These are phyloP conservation scores for Mormyrus hasselquistii DNA, from an alignment of 2,797 vertebrate genomes.

Conservation along the genomic window DNA sequence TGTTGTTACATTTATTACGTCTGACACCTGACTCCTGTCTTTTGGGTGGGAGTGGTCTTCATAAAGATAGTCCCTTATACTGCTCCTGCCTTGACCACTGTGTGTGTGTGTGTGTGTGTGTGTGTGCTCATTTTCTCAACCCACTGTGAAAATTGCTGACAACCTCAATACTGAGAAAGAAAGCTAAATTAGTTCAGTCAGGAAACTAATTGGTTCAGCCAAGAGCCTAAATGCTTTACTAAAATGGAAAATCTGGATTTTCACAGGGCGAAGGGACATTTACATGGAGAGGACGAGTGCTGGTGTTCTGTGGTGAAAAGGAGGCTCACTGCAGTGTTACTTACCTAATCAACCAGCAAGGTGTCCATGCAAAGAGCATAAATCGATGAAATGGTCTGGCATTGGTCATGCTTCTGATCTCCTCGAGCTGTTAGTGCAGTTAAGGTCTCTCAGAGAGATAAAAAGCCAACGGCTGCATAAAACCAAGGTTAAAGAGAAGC, in stretches of 20 bases:
- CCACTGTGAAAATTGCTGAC: neutral
- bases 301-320: neutral
- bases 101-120: neutral
- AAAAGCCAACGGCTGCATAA: neutral
- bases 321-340: neutral
- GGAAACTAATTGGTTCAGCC: conserved; percentile 1
- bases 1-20: neutral
- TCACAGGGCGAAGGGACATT: neutral
- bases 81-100: neutral
- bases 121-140: neutral
- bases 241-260: neutral
- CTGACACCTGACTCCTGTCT: neutral
- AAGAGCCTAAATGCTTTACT: neutral
- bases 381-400: neutral
- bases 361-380: neutral
- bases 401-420: neutral
- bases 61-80: neutral
- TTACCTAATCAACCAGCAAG: neutral
- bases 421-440: neutral
- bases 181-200: conserved; percentile 9
- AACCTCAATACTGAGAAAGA: neutral
- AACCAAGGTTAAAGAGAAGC: neutral
- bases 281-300: neutral
- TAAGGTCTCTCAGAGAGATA: conserved; percentile 3
- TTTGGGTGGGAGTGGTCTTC: neutral